These are phyloP conservation scores for Melanerpes formicivorus DNA, from an alignment of 2,113 vertebrate genomes.

Conservation along the genomic window DNA sequence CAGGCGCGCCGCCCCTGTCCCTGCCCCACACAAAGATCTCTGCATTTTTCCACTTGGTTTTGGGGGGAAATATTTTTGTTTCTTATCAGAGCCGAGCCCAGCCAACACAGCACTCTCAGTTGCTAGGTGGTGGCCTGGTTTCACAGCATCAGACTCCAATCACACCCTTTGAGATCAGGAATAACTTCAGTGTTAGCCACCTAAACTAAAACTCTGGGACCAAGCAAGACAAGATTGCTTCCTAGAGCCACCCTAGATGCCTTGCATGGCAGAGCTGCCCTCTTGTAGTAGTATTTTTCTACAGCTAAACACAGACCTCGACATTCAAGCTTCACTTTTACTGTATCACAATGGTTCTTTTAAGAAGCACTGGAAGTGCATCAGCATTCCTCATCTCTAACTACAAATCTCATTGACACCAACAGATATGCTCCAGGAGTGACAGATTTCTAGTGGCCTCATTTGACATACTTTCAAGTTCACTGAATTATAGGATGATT, in stretches of 20 bases:
- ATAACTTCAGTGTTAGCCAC: background rate
- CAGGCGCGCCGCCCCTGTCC: rapidly evolving
- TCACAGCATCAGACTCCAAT: background rate
- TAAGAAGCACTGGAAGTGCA: background rate
- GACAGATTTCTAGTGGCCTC: background rate
- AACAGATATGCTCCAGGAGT: background rate
- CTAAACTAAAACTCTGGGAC: background rate
- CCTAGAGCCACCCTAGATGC: background rate
- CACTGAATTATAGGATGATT: background rate
- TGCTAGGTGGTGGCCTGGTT: background rate
- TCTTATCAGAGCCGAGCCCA: background rate
- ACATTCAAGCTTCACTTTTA: background rate
- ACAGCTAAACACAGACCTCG: background rate
- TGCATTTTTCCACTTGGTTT: background rate
- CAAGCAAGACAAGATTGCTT: background rate
- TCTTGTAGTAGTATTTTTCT: background rate
- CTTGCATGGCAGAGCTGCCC: background rate
- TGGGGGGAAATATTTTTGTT: background rate
- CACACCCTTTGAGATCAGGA: background rate
- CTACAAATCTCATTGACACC: background rate
- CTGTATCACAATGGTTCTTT: background rate
- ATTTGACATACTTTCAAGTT: background rate
- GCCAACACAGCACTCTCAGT: background rate
- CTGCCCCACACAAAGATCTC: background rate
- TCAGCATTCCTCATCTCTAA: background rate